Evolutionary conservation across 2,888 invertebrate species (phyloP).

Genomic region (Phaedon cochleariae): DNA sequence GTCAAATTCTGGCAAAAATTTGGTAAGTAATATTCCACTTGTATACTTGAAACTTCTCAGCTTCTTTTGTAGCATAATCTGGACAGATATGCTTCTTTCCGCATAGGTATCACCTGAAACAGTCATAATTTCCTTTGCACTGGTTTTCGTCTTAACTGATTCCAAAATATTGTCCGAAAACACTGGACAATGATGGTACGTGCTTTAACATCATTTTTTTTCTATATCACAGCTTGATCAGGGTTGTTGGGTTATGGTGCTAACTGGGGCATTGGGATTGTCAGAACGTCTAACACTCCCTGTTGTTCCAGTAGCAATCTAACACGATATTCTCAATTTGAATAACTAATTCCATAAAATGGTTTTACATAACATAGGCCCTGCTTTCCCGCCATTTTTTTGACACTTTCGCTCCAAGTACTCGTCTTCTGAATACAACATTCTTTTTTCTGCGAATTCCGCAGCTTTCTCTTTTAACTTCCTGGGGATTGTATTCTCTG

Average conservation of each 20-base stretch:
- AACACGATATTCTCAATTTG: conserved; percentile 11
- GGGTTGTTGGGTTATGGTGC: not conserved
- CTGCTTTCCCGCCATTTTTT: too few relatives aligned
- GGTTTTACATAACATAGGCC: conserved; percentile 5
- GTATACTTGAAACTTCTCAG: conserved; percentile 23
- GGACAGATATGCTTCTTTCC: conserved; percentile 14
- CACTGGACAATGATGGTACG: conserved; percentile 8
- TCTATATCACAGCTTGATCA: not conserved
- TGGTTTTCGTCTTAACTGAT: conserved; percentile 9
- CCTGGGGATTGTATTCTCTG: too few relatives aligned
- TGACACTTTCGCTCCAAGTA: too few relatives aligned
- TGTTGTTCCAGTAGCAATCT: conserved; percentile 8
- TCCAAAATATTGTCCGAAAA: conserved; percentile 16
- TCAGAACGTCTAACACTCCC: not conserved
- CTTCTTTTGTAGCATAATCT: conserved; percentile 20
- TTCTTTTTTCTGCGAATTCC: too few relatives aligned
- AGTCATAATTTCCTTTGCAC: conserved; percentile 3
- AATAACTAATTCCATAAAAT: conserved; percentile 8
- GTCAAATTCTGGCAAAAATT: conserved; percentile 12
- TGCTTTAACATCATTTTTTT: conserved; percentile 1
- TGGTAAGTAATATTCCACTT: not conserved
- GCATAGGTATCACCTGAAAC: not conserved
- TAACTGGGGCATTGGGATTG: not conserved
- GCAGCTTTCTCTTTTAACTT: too few relatives aligned
- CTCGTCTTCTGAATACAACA: too few relatives aligned